phyloP scores from a whole-genome alignment of 1,140 invertebrate genomes.

The Ostrea edulis region DNA sequence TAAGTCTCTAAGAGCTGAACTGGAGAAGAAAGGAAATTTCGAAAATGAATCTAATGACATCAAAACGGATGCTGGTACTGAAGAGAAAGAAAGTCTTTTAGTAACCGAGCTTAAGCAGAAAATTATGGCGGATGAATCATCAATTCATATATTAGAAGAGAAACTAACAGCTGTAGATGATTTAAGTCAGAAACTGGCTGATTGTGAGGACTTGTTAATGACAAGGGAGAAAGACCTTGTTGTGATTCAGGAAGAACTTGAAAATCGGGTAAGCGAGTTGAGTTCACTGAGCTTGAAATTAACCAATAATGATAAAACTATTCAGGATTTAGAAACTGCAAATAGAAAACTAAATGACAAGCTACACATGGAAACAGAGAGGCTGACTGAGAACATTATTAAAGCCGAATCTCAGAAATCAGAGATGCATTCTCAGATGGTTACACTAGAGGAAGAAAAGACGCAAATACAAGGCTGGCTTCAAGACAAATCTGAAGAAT shows the following conservation, averaged over 20 bases:
- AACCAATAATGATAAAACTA: background rate
- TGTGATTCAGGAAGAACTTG: background rate
- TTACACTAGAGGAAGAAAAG: constrained; percentile 18
- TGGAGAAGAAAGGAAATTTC: constrained; percentile 29
- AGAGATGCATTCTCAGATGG: constrained; percentile 35
- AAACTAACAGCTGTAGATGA: background rate
- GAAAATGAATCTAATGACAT: background rate
- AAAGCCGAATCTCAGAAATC: background rate
- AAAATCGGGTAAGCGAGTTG: background rate
- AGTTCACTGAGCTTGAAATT: background rate
- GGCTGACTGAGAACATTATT: constrained; percentile 16
- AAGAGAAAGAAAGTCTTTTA: background rate
- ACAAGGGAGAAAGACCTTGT: background rate
- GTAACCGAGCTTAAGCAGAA: background rate
- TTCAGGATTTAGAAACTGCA: constrained; percentile 42
- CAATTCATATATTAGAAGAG: background rate
- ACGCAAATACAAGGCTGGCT: background rate
- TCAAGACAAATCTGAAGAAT: background rate
- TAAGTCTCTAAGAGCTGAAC: constrained; percentile 50
- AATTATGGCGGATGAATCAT: background rate
- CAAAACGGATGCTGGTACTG: background rate
- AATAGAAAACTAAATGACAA: constrained; percentile 34
- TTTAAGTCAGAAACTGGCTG: background rate
- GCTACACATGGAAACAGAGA: background rate
- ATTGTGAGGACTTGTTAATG: background rate